phyloP scores from a whole-genome alignment of 1,140 invertebrate species.

The Araneus ventricosus region DNA sequence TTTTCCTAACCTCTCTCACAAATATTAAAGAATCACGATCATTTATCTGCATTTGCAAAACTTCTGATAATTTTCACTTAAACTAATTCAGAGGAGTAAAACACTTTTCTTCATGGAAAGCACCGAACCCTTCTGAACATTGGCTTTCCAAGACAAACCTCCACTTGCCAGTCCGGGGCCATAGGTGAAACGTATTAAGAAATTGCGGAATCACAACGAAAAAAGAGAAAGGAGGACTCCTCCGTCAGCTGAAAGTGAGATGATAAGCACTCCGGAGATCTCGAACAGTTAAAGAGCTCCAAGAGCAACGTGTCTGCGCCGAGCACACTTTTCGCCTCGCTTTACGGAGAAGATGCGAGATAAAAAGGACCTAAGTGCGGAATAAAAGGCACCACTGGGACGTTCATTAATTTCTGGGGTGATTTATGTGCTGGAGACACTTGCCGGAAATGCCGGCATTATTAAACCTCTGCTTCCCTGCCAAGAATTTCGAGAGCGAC shows the following conservation, averaged over 20 bases:
- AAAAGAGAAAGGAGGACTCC: neutral
- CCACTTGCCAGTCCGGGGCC: neutral
- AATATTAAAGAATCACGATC: no score
- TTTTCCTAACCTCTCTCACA: no score
- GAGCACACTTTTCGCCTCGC: conserved; percentile 51
- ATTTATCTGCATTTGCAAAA: no score
- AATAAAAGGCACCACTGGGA: conserved; percentile 68
- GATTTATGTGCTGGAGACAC: conserved; percentile 71
- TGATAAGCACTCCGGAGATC: conserved; percentile 10
- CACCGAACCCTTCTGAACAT: no score
- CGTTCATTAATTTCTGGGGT: conserved; percentile 72
- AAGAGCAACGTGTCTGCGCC: conserved; percentile 31
- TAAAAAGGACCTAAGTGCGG: conserved; percentile 59
- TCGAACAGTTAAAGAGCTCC: conserved; percentile 49
- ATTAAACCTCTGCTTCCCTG: conserved; percentile 56
- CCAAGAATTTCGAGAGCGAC: conserved; percentile 68
- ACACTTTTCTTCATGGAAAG: no score
- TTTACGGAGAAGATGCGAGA: conserved; percentile 61
- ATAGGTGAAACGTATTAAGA: neutral
- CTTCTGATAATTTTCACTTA: no score
- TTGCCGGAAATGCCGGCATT: conserved; percentile 68
- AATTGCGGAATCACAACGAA: neutral
- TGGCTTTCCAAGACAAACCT: no score
- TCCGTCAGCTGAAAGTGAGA: conserved; percentile 39
- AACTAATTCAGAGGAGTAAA: no score